Evolutionary conservation across 1,140 invertebrate genomes (phyloP).

Genomic region (Coptotermes formosanus): DNA sequence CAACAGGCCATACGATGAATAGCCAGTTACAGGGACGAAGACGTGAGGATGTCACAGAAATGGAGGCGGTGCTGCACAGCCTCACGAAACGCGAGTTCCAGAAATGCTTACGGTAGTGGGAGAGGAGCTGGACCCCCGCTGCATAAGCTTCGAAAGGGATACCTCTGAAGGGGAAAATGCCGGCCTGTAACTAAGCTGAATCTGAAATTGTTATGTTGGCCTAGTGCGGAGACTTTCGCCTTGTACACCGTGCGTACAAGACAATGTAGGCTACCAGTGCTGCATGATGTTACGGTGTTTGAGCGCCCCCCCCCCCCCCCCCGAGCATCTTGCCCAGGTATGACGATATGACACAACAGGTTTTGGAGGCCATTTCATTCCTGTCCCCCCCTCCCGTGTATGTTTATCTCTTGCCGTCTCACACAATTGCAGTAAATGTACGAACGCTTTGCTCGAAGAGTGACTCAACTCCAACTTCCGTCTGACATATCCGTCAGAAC

Average conservation of each 20-base stretch:
- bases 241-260: background rate
- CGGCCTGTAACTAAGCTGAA: too few species aligned
- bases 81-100: too few species aligned
- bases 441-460: background rate
- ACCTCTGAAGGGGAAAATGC: too few species aligned
- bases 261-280: background rate
- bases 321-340: background rate
- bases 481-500: background rate
- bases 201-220: too few species aligned
- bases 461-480: background rate
- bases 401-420: background rate
- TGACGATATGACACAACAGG: background rate
- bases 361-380: background rate
- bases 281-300: background rate
- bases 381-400: background rate
- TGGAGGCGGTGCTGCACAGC: too few species aligned
- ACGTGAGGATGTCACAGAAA: too few species aligned
- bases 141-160: too few species aligned
- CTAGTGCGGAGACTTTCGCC: too few species aligned
- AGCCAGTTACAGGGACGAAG: too few species aligned
- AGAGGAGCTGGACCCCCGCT: too few species aligned
- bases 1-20: too few species aligned
- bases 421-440: background rate
- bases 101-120: too few species aligned
- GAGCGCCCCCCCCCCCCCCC: background rate